These are phyloP conservation scores for Cryptops parisi DNA, from an alignment of 2,888 invertebrate genomes.

Conservation along the genomic window DNA sequence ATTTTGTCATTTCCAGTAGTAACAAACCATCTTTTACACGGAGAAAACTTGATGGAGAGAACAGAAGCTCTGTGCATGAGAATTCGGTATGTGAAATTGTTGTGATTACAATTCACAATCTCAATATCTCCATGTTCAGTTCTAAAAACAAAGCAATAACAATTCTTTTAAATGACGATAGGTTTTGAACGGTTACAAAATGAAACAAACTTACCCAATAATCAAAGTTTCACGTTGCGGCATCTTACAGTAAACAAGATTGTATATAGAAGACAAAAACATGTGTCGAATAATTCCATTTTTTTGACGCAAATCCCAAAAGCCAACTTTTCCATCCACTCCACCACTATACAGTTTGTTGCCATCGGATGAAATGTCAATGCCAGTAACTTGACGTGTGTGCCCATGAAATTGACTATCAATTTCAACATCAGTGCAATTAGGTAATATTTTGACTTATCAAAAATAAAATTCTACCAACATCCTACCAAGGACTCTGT, in stretches of 20 bases:
- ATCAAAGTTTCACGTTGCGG: conserved; percentile 92
- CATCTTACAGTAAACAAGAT: conserved; percentile 86
- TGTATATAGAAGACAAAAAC: conserved; percentile 82
- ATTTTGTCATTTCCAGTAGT: too few relatives aligned
- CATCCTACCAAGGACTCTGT: conserved; percentile 50
- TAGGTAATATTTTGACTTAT: too few relatives aligned
- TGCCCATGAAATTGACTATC: conserved; percentile 50
- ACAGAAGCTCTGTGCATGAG: too few relatives aligned
- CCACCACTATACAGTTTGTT: conserved; percentile 89
- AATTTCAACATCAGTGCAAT: too few relatives aligned
- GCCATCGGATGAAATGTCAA: conserved; percentile 86
- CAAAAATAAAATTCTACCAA: conserved; percentile 51
- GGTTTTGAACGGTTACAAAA: too few relatives aligned
- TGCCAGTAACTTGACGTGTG: conserved; percentile 90
- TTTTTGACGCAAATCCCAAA: conserved; percentile 86
- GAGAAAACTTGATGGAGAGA: too few relatives aligned
- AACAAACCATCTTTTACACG: too few relatives aligned
- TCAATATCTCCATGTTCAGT: too few relatives aligned
- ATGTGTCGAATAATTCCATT: conserved; percentile 85
- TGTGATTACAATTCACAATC: too few relatives aligned
- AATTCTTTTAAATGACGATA: too few relatives aligned
- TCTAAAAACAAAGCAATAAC: too few relatives aligned
- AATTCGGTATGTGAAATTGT: too few relatives aligned
- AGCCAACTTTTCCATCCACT: conserved; percentile 82
- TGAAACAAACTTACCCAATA: conserved; percentile 57